phyloP scores from a whole-genome alignment of 2,888 invertebrate species.

The Elegia similella region DNA sequence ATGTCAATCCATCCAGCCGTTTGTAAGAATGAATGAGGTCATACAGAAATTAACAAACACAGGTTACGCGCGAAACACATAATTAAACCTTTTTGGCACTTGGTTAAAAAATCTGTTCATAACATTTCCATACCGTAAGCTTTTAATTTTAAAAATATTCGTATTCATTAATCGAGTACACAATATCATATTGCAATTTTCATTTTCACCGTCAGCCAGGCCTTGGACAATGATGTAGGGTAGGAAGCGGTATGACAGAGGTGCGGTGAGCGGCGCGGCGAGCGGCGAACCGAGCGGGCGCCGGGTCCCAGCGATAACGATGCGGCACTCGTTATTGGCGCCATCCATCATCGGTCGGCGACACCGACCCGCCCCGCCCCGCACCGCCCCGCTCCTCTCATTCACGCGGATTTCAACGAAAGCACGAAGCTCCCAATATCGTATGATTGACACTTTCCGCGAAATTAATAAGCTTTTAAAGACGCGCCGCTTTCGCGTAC shows the following conservation, averaged over 20 bases:
- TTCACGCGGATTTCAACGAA: constrained; percentile 27
- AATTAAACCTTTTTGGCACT: no score
- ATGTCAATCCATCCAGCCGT: no score
- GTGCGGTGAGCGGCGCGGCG: neutral
- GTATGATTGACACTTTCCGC: constrained; percentile 28
- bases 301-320: constrained; percentile 31
- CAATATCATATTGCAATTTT: no score
- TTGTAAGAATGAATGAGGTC: no score
- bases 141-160: no score
- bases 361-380: constrained; percentile 30
- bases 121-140: no score
- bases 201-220: no score
- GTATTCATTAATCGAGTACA: no score
- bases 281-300: constrained; percentile 2
- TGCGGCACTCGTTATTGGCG: constrained; percentile 57
- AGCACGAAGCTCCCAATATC: constrained; percentile 25
- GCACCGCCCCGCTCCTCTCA: constrained; percentile 23
- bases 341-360: constrained; percentile 63
- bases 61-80: no score
- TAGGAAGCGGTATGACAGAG: neutral
- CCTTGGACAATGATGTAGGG: no score
- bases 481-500: neutral
- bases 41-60: no score
- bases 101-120: no score
- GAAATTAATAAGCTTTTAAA: constrained; percentile 19